phyloP scores from a whole-genome alignment of 1,140 invertebrate species.

The Eriosoma lanigerum region DNA sequence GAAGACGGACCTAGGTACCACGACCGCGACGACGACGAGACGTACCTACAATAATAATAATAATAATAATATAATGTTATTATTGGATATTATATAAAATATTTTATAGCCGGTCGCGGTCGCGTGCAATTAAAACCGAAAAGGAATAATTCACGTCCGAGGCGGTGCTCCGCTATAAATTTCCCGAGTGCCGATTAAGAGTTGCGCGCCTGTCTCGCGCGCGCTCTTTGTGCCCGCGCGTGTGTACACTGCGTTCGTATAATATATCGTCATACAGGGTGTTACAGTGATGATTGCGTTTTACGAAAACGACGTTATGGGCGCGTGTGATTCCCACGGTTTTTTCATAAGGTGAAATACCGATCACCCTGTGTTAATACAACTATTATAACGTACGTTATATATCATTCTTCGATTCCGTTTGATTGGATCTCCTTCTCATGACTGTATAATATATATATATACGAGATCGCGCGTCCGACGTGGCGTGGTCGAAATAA shows the following conservation, averaged over 20 bases:
- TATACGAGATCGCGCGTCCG: background rate
- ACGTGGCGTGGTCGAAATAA: too few species aligned
- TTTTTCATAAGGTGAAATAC: too few species aligned
- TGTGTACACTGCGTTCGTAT: background rate
- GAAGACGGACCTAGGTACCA: background rate
- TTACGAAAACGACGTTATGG: too few species aligned
- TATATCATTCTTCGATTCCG: background rate
- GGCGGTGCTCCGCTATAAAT: conserved; percentile 51
- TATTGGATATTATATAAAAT: too few species aligned
- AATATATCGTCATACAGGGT: too few species aligned
- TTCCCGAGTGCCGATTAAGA: conserved; percentile 36
- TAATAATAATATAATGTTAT: too few species aligned
- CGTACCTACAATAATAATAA: too few species aligned
- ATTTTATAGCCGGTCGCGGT: background rate
- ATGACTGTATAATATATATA: background rate
- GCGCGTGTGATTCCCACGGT: too few species aligned
- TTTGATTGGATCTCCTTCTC: conserved; percentile 13
- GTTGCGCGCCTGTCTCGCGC: background rate
- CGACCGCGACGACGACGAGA: background rate
- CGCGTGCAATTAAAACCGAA: conserved; percentile 49
- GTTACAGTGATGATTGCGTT: too few species aligned
- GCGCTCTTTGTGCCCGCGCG: background rate
- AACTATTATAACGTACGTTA: too few species aligned
- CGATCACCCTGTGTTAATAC: too few species aligned
- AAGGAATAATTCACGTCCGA: conserved; percentile 46